Conservation (phyloP, 2,797 vertebrate genomes). For the Scleropages formosus region DNA sequence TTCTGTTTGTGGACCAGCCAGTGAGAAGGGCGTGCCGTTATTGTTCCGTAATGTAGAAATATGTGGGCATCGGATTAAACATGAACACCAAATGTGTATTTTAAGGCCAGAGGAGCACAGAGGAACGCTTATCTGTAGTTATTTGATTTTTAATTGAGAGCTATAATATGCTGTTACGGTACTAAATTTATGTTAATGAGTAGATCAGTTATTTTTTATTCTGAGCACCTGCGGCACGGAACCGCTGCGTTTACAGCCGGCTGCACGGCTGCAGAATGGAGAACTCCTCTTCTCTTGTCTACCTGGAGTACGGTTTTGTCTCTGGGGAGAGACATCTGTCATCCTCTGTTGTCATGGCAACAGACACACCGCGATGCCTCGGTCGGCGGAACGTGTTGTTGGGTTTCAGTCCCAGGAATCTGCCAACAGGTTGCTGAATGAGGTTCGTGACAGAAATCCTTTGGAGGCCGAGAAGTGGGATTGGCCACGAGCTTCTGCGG, state of each 20-base stretch:
- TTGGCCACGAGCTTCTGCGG: no score
- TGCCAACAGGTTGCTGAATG: background rate
- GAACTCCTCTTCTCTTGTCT: background rate
- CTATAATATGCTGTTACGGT: no score
- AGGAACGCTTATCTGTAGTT: no score
- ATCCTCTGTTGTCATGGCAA: background rate
- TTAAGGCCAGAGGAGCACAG: no score
- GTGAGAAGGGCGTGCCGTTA: conserved; percentile 7
- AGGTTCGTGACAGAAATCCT: background rate
- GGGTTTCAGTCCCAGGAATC: background rate
- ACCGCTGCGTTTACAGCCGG: background rate
- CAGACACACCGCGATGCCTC: background rate
- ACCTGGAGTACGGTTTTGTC: background rate
- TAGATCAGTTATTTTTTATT: background rate
- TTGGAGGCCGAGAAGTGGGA: no score
- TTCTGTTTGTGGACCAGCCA: background rate
- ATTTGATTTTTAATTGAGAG: no score
- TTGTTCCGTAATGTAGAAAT: no score
- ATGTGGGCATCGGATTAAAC: no score
- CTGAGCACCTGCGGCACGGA: no score
- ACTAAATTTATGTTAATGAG: no score
- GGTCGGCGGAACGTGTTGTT: background rate
- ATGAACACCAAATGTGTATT: no score
- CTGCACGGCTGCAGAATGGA: background rate
- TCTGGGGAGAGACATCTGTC: background rate